A percentile compares a stretch with the other conserved stretches of the same genome.
Evolutionary conservation across 2,113 vertebrate genomes (phyloP).

Genomic region (Cinclus mexicanus): DNA sequence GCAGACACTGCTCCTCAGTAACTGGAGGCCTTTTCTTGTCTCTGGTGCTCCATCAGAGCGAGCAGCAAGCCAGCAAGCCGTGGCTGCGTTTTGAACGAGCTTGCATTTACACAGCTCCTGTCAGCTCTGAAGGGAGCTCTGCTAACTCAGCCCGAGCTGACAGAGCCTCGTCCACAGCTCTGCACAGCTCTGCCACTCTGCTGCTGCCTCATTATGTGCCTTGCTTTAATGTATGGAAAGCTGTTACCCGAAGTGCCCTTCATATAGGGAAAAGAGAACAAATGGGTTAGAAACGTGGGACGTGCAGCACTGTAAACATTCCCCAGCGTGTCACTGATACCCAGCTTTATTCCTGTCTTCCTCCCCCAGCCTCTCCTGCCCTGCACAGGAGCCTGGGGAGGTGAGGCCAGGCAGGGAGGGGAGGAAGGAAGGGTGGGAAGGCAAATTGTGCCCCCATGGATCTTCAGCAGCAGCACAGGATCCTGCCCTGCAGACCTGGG

Average conservation of each 20-base stretch:
- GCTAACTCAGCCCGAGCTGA: neutral
- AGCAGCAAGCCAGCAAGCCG: neutral
- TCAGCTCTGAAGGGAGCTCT: neutral
- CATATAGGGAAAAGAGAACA: neutral
- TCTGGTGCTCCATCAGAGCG: neutral
- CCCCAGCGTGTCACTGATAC: neutral
- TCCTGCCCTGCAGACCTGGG: neutral
- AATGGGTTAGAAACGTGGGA: neutral
- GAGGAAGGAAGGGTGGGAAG: neutral
- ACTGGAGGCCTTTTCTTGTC: neutral
- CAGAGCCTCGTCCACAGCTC: neutral
- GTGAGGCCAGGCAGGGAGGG: neutral
- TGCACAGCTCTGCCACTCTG: neutral
- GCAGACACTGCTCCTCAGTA: neutral
- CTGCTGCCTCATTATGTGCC: neutral
- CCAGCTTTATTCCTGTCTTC: neutral
- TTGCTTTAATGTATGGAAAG: slow-evolving; percentile 30
- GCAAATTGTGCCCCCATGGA: accelerated
- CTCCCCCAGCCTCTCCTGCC: neutral
- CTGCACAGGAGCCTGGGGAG: neutral
- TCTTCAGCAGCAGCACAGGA: neutral
- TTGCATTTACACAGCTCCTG: neutral
- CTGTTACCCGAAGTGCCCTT: slow-evolving; percentile 29
- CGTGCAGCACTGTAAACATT: slow-evolving; percentile 22
- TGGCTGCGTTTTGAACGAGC: neutral